Conservation (phyloP, 2,888 invertebrate genomes). For the Pristionchus japonicus region DNA sequence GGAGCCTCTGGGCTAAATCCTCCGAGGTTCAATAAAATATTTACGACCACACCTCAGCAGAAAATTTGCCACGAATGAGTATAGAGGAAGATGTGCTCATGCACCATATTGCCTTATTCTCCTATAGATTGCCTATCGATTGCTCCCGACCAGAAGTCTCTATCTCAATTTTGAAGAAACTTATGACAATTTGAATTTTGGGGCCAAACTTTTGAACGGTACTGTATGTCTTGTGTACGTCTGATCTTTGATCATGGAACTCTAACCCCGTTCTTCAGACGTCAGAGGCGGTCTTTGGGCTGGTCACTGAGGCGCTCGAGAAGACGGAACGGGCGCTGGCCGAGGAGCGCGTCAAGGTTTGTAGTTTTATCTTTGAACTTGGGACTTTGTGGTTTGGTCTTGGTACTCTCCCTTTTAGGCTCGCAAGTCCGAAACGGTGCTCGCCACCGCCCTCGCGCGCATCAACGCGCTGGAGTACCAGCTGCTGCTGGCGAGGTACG, state of each 20-base stretch:
- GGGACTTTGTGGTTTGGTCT: neutral
- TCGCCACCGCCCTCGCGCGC: neutral
- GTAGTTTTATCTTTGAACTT: neutral
- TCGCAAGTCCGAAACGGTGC: neutral
- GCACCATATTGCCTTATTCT: too few species aligned
- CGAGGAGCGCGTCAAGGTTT: neutral
- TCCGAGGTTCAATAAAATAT: too few species aligned
- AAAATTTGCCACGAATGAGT: too few species aligned
- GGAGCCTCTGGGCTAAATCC: too few species aligned
- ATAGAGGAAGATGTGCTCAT: too few species aligned
- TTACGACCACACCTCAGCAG: too few species aligned
- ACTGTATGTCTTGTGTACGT: too few species aligned
- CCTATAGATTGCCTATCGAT: too few species aligned
- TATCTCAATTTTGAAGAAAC: too few species aligned
- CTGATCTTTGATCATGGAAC: neutral
- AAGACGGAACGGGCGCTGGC: neutral
- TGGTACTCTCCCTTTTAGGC: neutral
- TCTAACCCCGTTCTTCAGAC: neutral
- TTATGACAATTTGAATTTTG: too few species aligned
- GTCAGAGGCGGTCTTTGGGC: neutral
- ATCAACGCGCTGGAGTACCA: neutral
- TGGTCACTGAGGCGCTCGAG: neutral
- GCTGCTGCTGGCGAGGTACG: neutral
- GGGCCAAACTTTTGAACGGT: too few species aligned
- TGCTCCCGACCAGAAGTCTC: too few species aligned